Percentiles rank a stretch among this genome's conserved stretches.
These are phyloP conservation scores for Eurytoma adleriae DNA, from an alignment of 2,888 invertebrate species.

Conservation along the genomic window DNA sequence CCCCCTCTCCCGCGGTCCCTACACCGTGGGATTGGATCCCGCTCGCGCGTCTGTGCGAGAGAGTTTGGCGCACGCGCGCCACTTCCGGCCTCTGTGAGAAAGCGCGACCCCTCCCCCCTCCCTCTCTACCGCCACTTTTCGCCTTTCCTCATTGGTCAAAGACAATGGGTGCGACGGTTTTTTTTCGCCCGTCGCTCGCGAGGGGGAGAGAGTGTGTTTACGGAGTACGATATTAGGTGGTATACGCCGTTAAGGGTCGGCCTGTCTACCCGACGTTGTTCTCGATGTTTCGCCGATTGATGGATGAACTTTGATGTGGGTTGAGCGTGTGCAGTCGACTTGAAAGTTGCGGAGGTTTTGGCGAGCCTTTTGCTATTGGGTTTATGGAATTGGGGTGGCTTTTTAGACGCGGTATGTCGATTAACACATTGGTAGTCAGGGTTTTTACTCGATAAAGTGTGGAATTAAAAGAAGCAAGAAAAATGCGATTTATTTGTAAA, in stretches of 20 bases:
- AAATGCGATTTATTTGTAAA: too few relatives aligned
- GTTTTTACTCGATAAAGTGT: too few relatives aligned
- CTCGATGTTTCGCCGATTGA: slow-evolving; percentile 35
- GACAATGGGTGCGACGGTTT: slow-evolving; percentile 61
- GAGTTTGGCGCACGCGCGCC: slow-evolving; percentile 58
- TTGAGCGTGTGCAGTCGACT: slow-evolving; percentile 12
- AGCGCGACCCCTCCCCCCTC: slow-evolving; percentile 34
- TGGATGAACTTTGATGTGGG: slow-evolving; percentile 32
- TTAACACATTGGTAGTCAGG: too few relatives aligned
- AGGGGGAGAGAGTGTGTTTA: neutral
- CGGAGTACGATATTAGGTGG: slow-evolving; percentile 10
- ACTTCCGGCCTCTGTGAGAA: slow-evolving; percentile 72
- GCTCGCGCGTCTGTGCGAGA: slow-evolving; percentile 54
- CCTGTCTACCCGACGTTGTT: neutral
- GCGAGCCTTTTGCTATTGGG: too few relatives aligned
- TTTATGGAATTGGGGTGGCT: too few relatives aligned
- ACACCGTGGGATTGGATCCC: slow-evolving; percentile 71
- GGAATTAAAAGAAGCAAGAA: too few relatives aligned
- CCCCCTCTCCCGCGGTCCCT: neutral
- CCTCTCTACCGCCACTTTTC: slow-evolving; percentile 41
- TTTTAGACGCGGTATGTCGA: too few relatives aligned
- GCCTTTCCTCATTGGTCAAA: slow-evolving; percentile 61
- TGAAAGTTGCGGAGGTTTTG: neutral
- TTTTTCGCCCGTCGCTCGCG: slow-evolving; percentile 29
- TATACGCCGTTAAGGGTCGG: neutral